Evolutionary conservation across 2,888 invertebrate genomes (phyloP).

Genomic region (Eristalis pertinax): DNA sequence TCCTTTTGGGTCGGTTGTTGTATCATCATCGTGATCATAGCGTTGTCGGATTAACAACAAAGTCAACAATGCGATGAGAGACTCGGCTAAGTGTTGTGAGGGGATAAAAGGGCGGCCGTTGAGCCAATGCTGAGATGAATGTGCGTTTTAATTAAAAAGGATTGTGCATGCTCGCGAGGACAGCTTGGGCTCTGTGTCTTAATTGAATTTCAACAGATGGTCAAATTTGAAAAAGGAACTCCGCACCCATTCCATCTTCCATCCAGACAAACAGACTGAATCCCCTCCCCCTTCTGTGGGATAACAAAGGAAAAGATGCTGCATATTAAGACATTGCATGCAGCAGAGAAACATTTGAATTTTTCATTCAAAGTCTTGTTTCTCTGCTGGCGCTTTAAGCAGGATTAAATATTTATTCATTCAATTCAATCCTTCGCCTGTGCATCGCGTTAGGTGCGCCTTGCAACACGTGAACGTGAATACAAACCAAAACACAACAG

Average conservation of each 20-base stretch:
- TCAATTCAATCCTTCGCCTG: slow-evolving; percentile 77
- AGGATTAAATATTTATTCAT: slow-evolving; percentile 81
- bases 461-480: slow-evolving; percentile 1
- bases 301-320: slow-evolving; percentile 53
- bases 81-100: background rate
- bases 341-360: slow-evolving; percentile 55
- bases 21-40: slow-evolving; percentile 18
- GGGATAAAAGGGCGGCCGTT: background rate
- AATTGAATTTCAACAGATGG: slow-evolving; percentile 66
- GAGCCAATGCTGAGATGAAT: slow-evolving; percentile 50
- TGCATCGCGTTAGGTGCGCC: background rate
- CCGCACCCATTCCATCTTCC: background rate
- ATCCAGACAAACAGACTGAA: background rate
- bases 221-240: slow-evolving; percentile 27
- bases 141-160: slow-evolving; percentile 69
- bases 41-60: slow-evolving; percentile 59
- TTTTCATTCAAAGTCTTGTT: slow-evolving; percentile 60
- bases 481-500: slow-evolving; percentile 29
- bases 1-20: background rate
- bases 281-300: background rate
- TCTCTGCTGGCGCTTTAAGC: slow-evolving; percentile 55
- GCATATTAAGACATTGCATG: slow-evolving; percentile 39
- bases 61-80: slow-evolving; percentile 44
- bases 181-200: slow-evolving; percentile 5
- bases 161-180: slow-evolving; percentile 28